phyloP scores from a whole-genome alignment of 2,113 vertebrate genomes.

The Callorhinus ursinus region DNA sequence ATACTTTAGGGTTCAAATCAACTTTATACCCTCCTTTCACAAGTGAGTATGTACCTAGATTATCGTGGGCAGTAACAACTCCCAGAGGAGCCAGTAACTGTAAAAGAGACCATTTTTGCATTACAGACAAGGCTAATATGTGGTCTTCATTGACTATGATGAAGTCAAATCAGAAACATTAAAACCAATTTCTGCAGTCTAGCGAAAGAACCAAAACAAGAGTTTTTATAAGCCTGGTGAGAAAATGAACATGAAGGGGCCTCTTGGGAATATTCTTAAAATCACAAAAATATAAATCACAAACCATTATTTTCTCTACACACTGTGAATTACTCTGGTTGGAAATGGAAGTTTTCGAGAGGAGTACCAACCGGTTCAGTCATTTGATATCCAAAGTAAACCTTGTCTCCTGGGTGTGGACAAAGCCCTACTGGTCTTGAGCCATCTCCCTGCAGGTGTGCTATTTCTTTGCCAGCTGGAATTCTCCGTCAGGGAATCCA shows the following conservation, averaged over 20 bases:
- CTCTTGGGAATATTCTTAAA: conserved; percentile 13
- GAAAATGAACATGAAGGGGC: background rate
- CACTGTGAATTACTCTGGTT: background rate
- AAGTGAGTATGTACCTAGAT: background rate
- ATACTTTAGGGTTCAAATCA: background rate
- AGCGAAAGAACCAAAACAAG: background rate
- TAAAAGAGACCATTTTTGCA: background rate
- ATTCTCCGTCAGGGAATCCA: background rate
- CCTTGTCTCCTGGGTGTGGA: background rate
- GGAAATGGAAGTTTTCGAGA: background rate
- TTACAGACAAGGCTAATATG: background rate
- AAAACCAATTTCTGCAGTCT: conserved; percentile 34
- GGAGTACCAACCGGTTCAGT: background rate
- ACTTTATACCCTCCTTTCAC: background rate
- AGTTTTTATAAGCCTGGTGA: background rate
- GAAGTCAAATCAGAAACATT: conserved; percentile 26
- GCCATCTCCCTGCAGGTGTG: background rate
- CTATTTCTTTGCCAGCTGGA: background rate
- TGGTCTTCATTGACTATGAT: background rate
- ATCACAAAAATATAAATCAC: background rate
- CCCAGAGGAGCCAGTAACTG: background rate
- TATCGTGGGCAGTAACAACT: background rate
- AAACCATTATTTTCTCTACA: background rate
- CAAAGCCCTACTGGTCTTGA: background rate
- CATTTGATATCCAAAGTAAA: background rate